Percentiles rank a stretch among this genome's conserved stretches.
Evolutionary conservation across 2,113 vertebrate genomes (phyloP).

Genomic region (Ploceus nigricollis): DNA sequence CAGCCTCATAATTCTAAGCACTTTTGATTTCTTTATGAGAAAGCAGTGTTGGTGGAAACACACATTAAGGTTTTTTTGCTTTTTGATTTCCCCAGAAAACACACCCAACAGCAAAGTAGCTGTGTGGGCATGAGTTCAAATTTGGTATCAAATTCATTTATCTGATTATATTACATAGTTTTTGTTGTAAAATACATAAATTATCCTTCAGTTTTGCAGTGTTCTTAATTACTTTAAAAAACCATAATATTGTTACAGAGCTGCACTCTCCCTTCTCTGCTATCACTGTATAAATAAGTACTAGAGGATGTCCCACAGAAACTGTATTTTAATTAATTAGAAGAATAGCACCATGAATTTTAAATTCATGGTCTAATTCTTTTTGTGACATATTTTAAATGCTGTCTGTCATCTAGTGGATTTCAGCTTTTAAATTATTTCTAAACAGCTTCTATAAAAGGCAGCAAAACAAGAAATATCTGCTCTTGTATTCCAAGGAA

Average conservation of each 20-base stretch:
- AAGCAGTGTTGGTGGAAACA: background rate
- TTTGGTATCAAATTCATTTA: background rate
- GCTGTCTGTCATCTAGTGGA: slow-evolving; percentile 52
- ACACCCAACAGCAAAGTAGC: background rate
- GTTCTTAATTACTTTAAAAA: background rate
- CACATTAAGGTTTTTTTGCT: rapidly evolving
- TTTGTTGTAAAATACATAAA: background rate
- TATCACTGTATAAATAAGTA: background rate
- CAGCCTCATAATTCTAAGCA: background rate
- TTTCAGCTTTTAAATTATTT: background rate
- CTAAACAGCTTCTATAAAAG: background rate
- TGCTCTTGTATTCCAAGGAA: background rate
- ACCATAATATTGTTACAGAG: background rate
- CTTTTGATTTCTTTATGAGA: background rate
- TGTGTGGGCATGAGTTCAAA: background rate
- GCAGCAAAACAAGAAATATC: background rate
- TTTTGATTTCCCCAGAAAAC: background rate
- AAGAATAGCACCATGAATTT: background rate
- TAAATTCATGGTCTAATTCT: slow-evolving; percentile 23
- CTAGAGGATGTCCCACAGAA: background rate
- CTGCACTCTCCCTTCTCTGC: background rate
- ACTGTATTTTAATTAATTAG: background rate
- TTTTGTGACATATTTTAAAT: slow-evolving; percentile 43
- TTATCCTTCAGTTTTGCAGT: background rate
- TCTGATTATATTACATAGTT: background rate